Evolutionary conservation across 2,888 invertebrate species (phyloP).

Genomic region (Drosophila longiperda): DNA sequence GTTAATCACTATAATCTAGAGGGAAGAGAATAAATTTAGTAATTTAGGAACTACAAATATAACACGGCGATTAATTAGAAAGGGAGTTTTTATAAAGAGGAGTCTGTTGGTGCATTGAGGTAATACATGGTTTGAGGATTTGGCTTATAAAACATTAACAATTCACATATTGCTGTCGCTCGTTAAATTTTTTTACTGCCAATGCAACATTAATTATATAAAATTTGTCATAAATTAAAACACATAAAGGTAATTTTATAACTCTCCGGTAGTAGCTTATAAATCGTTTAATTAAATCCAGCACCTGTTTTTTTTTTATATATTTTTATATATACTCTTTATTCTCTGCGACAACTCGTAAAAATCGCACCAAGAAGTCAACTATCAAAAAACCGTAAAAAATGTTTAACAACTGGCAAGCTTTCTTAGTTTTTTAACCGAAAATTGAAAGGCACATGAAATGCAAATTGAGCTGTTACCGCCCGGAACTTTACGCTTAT

Average conservation of each 20-base stretch:
- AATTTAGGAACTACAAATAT: background rate
- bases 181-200: slow-evolving; percentile 49
- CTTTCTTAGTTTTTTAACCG: slow-evolving; percentile 39
- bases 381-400: slow-evolving; percentile 71
- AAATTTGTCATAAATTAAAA: slow-evolving; percentile 52
- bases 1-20: background rate
- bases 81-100: background rate
- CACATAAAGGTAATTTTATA: slow-evolving; percentile 39
- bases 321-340: background rate
- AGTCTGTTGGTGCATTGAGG: background rate
- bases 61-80: background rate
- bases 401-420: slow-evolving; percentile 53
- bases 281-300: slow-evolving; percentile 72
- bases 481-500: slow-evolving; percentile 63
- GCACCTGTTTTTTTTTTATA: slow-evolving; percentile 16
- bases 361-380: slow-evolving; percentile 62
- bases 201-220: slow-evolving; percentile 53
- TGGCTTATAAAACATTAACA: slow-evolving; percentile 34
- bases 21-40: background rate
- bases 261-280: slow-evolving; percentile 36
- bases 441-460: slow-evolving; percentile 59
- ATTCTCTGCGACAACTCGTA: slow-evolving; percentile 46
- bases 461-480: slow-evolving; percentile 79
- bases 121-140: background rate
- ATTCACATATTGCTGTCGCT: slow-evolving; percentile 59